Conservation (phyloP, 2,888 invertebrate genomes). For the Patella caerulea region DNA sequence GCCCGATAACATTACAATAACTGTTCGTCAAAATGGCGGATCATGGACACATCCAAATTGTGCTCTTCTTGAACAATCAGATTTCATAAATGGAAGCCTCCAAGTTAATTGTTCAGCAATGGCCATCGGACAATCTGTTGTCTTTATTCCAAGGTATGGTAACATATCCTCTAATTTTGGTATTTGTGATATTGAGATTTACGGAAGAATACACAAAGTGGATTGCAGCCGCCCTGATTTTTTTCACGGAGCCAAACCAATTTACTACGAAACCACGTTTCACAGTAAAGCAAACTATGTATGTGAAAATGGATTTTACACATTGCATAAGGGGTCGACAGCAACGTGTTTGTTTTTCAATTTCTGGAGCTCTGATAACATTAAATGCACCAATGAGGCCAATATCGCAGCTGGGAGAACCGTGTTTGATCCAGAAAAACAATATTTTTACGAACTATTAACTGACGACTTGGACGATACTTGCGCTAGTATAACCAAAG, state of each 20-base stretch:
- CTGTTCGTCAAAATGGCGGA: not conserved
- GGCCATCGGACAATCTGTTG: constrained; percentile 4
- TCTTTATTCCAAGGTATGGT: not conserved
- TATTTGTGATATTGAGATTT: constrained; percentile 1
- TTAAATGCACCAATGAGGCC: not conserved
- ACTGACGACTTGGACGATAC: not conserved
- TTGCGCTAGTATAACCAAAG: not conserved
- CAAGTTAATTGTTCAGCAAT: not conserved
- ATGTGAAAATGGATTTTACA: not conserved
- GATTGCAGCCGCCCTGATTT: not conserved
- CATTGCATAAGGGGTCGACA: not conserved
- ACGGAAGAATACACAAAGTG: not conserved
- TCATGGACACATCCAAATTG: constrained; percentile 3
- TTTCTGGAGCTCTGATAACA: not conserved
- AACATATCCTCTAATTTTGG: not conserved
- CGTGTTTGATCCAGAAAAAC: not conserved
- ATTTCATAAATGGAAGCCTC: not conserved
- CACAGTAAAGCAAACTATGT: not conserved
- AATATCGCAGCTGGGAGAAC: not conserved
- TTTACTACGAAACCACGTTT: not conserved
- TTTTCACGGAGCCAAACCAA: not conserved
- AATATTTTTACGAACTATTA: not conserved
- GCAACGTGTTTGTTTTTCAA: not conserved
- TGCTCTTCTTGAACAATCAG: not conserved
- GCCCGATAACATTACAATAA: not conserved